A percentile compares a stretch with the other conserved stretches of the same genome.
Conservation (phyloP, 2,797 vertebrate species). For the Monodelphis domestica region DNA sequence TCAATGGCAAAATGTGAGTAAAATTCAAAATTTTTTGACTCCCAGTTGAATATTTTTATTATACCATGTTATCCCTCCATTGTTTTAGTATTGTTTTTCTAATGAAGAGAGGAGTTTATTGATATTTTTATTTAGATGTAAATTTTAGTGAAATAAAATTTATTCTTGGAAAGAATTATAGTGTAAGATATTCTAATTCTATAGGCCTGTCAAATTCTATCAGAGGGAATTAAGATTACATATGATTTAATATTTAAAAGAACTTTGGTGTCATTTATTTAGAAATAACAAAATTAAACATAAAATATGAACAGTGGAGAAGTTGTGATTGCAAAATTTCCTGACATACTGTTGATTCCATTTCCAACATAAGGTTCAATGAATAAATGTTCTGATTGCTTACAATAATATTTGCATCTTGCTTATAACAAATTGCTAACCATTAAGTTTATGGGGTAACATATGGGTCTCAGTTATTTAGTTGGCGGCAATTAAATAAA, state of each 20-base stretch:
- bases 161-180: not conserved
- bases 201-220: not conserved
- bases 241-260: slow-evolving; percentile 47
- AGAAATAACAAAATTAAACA: slow-evolving; percentile 41
- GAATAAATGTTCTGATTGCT: slow-evolving; percentile 78
- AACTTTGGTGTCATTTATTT: slow-evolving; percentile 45
- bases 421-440: slow-evolving; percentile 81
- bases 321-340: slow-evolving; percentile 61
- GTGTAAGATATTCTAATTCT: not conserved
- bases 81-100: not conserved
- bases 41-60: not conserved
- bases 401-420: slow-evolving; percentile 79
- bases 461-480: slow-evolving; percentile 79
- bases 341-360: slow-evolving; percentile 78
- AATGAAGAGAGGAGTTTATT: not conserved
- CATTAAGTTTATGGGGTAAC: slow-evolving; percentile 78
- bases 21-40: not conserved
- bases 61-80: not conserved
- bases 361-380: slow-evolving; percentile 77
- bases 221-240: not conserved
- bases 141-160: not conserved
- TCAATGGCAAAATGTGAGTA: not conserved
- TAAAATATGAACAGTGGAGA: slow-evolving; percentile 61
- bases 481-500: slow-evolving; percentile 75
- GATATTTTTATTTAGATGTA: not conserved